Base-by-base conservation (phyloP, 2,888 invertebrate species). In the Rhabditophanes sp. region DNA sequence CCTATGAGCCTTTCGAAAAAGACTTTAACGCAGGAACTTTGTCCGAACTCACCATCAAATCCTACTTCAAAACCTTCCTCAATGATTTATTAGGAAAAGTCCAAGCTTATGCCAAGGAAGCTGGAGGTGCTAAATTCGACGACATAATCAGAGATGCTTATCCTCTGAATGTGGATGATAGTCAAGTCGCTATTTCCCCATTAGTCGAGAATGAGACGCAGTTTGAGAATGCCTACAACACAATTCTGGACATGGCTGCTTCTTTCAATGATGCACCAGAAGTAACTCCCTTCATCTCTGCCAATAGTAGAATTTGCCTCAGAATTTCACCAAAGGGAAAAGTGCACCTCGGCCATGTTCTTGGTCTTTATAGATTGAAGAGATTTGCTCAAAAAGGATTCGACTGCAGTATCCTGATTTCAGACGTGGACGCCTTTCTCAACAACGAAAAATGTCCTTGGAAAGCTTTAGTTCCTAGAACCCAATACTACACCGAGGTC, bases 341-440 rank as follows among this genome's bases (percentile, higher is more conserved):
- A 8, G 36, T 48, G 9, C 34, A 40, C 14, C 32, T 52, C 17
- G 48, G 40, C 7, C 38, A 52, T 33, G 9, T 48, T 12, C 26
- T 14, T 9, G 39, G 44, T 3, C 35, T 48, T 11, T 25, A 48
- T 14, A 19, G 38, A 19, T 36, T 48, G 3, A 34, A 35, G 21
- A 25, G 43, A 14, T 16, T 48, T 6, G 21, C 33, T 18, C 11
- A 25, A 6, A 16, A 22, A 14, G 41, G 44, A 12, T 25, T 16
- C 17, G 19, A 51, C n/a, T 35, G 37, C 27, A 19, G 29, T 4
- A 28, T 62, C 15, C 35, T 62, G 3, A 34, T 61, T 11, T 60
- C 60, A 11, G 53, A 50, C 33, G 41, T 62, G 26, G 60, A 53
- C 37, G 59, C 52, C 1, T 62, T 51, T 39, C 39, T 61, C 26